Percentiles rank a stretch among this genome's conserved stretches.
Evolutionary conservation across 2,797 vertebrate genomes (phyloP).

Genomic region (Nasua narica): DNA sequence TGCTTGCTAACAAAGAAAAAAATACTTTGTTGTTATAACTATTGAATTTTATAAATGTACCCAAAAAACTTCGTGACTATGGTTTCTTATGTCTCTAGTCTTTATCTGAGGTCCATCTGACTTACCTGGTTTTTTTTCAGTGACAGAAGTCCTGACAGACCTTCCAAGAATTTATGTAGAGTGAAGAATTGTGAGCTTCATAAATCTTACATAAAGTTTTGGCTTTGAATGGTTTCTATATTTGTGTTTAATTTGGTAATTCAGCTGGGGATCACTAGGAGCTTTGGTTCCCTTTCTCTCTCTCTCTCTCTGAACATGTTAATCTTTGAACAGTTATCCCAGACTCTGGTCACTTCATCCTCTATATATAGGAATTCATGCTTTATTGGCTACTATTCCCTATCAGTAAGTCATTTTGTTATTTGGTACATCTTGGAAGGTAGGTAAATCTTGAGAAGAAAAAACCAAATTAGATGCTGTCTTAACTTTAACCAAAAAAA

Average conservation of each 20-base stretch:
- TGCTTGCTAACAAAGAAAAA: background rate
- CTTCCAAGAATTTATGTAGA: conserved; percentile 15
- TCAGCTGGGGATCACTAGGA: background rate
- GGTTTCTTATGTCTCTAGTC: background rate
- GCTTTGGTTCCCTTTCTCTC: conserved; percentile 24
- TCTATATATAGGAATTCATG: background rate
- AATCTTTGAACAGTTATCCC: background rate
- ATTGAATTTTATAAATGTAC: conserved; percentile 18
- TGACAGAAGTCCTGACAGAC: background rate
- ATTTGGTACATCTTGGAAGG: background rate
- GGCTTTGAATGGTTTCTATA: conserved; percentile 34
- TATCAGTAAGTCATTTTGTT: conserved; percentile 30
- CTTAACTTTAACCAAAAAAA: background rate
- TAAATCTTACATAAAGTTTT: conserved; percentile 17
- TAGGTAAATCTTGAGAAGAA: conserved; percentile 37
- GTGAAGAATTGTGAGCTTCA: conserved; percentile 38
- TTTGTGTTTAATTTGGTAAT: conserved; percentile 43
- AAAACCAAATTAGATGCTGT: conserved; percentile 34
- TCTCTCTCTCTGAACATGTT: background rate
- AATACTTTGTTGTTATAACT: background rate
- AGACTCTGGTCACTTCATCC: background rate
- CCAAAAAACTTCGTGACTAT: accelerated
- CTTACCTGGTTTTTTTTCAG: conserved; percentile 26
- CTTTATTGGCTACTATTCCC: background rate
- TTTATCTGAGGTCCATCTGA: background rate